phyloP scores from a whole-genome alignment of 2,888 invertebrate genomes.

The Drosophila kanekoi region DNA sequence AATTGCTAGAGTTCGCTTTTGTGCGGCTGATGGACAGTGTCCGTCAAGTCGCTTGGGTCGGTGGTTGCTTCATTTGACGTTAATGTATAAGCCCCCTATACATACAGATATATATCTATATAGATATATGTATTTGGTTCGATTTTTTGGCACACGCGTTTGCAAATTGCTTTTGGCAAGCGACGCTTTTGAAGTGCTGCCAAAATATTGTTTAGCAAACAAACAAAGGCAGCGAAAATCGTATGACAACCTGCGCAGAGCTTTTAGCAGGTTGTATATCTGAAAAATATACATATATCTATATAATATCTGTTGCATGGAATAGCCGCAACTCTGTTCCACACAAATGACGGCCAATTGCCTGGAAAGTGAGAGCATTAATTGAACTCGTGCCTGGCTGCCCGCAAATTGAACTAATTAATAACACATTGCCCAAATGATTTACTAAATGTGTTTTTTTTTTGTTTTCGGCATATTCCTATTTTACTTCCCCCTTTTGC shows the following conservation, averaged over 20 bases:
- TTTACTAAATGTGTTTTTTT: conserved; percentile 42
- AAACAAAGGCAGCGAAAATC: conserved; percentile 54
- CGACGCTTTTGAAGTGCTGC: conserved; percentile 70
- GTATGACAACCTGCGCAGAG: conserved; percentile 50
- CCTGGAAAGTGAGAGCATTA: conserved; percentile 30
- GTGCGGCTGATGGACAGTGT: conserved; percentile 60
- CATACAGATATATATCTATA: conserved; percentile 18
- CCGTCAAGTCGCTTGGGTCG: conserved; percentile 34
- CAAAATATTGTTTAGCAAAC: conserved; percentile 79
- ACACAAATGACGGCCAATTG: conserved; percentile 14
- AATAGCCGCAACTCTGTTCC: conserved; percentile 2
- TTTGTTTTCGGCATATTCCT: conserved; percentile 17
- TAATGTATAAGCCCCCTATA: conserved; percentile 2
- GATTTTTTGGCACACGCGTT: conserved; percentile 55
- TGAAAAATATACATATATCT: conserved; percentile 6
- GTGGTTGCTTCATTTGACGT: conserved; percentile 45
- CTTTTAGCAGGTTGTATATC: conserved; percentile 50
- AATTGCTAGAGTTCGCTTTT: conserved; percentile 40
- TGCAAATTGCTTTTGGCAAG: conserved; percentile 75
- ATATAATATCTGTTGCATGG: conserved; percentile 39
- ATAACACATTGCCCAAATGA: conserved; percentile 63
- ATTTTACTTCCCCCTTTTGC: conserved; percentile 17
- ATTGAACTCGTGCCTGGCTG: conserved; percentile 56
- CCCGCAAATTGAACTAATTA: conserved; percentile 71
- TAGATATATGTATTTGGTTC: conserved; percentile 18